phyloP scores from a whole-genome alignment of 2,113 vertebrate genomes.

The Rhombomys opimus region DNA sequence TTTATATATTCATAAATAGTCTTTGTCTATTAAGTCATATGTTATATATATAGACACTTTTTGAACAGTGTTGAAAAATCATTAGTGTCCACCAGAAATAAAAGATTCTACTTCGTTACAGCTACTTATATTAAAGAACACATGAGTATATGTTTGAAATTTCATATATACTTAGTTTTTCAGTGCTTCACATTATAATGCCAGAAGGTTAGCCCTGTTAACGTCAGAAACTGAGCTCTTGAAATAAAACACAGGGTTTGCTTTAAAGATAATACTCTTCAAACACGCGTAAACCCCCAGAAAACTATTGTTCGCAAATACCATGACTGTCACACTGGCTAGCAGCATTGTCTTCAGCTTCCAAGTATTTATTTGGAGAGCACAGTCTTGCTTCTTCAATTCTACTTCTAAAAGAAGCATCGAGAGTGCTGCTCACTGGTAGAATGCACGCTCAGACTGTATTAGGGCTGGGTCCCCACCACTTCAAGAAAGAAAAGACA shows the following conservation, averaged over 20 bases:
- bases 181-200: neutral
- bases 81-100: slow-evolving; percentile 40
- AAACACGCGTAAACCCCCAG: neutral
- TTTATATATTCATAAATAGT: slow-evolving; percentile 41
- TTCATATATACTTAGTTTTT: slow-evolving; percentile 49
- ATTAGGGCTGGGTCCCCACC: neutral
- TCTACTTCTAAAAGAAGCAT: slow-evolving; percentile 30
- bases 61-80: slow-evolving; percentile 49
- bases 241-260: neutral
- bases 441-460: neutral
- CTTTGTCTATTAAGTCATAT: neutral
- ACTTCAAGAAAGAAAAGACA: neutral
- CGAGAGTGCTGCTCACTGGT: neutral
- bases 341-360: slow-evolving; percentile 43
- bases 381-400: neutral
- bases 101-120: slow-evolving; percentile 38
- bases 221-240: slow-evolving; percentile 40
- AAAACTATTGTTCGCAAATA: neutral
- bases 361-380: slow-evolving; percentile 48
- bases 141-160: slow-evolving; percentile 32
- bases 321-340: neutral
- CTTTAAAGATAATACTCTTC: slow-evolving; percentile 27
- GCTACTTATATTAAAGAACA: slow-evolving; percentile 13
- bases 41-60: slow-evolving; percentile 18
- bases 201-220: slow-evolving; percentile 31